A percentile compares a stretch with the other conserved stretches of the same genome.
Conservation (phyloP, 1,140 invertebrate genomes). For the Leguminivora glycinivorella region DNA sequence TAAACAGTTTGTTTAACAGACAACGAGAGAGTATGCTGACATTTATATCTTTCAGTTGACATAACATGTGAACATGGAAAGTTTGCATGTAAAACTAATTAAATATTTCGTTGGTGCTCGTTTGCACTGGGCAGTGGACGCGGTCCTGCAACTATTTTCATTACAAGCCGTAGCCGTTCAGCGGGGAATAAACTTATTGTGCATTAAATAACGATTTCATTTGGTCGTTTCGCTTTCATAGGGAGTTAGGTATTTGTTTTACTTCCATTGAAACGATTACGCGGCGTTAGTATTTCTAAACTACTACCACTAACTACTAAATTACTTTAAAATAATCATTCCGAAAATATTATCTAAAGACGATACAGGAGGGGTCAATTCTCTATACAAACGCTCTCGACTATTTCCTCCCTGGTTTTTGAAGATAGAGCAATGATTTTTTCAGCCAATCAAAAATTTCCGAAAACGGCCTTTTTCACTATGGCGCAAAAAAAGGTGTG, state of each 20-base stretch:
- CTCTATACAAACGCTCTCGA: too few species aligned
- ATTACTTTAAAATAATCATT: too few species aligned
- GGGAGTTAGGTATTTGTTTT: not conserved
- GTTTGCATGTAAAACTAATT: constrained; percentile 23
- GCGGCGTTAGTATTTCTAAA: too few species aligned
- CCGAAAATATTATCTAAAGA: too few species aligned
- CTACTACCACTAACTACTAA: too few species aligned
- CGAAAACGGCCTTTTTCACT: too few species aligned
- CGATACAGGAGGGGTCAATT: too few species aligned
- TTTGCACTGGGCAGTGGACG: constrained; percentile 17
- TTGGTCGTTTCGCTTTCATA: not conserved
- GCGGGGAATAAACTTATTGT: constrained; percentile 32
- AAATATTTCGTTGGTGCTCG: constrained; percentile 34
- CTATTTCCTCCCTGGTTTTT: too few species aligned
- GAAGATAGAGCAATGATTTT: too few species aligned
- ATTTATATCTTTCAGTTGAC: constrained; percentile 4
- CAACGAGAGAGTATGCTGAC: not conserved
- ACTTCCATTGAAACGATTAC: not conserved
- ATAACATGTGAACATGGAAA: constrained; percentile 5
- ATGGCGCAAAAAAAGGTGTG: too few species aligned
- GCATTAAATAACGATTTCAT: constrained; percentile 7
- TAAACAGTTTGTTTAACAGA: not conserved
- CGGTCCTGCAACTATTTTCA: constrained; percentile 51
- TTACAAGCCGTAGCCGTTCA: constrained; percentile 48
- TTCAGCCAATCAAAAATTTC: too few species aligned